Conservation (phyloP, 2,797 vertebrate species). For the Geranospiza caerulescens region DNA sequence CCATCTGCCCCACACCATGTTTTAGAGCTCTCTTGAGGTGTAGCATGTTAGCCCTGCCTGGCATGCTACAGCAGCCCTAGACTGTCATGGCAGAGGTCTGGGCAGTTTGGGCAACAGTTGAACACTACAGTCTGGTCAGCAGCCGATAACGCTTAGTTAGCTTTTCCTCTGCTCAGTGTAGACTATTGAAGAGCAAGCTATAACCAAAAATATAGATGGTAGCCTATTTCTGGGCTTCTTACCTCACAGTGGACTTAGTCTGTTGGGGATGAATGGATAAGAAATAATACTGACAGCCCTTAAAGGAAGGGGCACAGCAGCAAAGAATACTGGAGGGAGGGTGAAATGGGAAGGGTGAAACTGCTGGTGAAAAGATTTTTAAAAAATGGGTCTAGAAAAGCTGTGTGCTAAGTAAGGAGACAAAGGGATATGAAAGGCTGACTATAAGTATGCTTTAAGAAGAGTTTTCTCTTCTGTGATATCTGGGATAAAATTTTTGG, state of each 20-base stretch:
- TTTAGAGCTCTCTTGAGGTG: neutral
- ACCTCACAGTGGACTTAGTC: neutral
- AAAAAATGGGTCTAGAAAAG: neutral
- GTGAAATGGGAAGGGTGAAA: neutral
- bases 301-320: neutral
- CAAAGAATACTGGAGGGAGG: neutral
- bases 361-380: neutral
- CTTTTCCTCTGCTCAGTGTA: neutral
- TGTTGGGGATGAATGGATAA: neutral
- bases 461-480: neutral
- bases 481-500: neutral
- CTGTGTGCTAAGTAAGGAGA: neutral
- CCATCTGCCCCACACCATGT: fast-evolving
- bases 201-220: neutral
- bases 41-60: neutral
- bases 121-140: neutral
- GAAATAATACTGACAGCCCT: neutral
- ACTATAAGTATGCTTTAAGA: neutral
- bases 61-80: neutral
- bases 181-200: neutral
- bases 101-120: neutral
- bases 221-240: neutral
- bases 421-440: neutral
- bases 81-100: neutral
- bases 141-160: neutral